Evolutionary conservation across 2,888 invertebrate species (phyloP), one percentile per base, ranked within the genome.

Genomic region (Papilio gigon): DNA sequence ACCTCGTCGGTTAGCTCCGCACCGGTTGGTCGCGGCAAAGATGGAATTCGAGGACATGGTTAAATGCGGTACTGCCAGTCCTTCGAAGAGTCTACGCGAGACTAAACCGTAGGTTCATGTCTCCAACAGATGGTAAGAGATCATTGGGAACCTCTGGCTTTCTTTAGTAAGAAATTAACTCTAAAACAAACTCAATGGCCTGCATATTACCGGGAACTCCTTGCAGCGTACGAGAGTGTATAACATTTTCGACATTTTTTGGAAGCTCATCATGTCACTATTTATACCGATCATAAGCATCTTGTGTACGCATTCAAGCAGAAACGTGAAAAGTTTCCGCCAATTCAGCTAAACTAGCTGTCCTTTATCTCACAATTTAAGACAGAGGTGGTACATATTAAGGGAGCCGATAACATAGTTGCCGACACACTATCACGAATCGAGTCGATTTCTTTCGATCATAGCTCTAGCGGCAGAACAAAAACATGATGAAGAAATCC

Each of bases 191-290:
- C 62, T 1, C 4, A 40, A 14, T 72, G 72, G 73, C 73, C 73
- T 3, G 73, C 74, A 0, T 76, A 75, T 56, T 72, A 76, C 37
- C 27, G 74, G 1, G 74, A 74, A 53, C 63, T 76, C 0, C 42
- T 77, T 2, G 71, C 70, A 0, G 64, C 75, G 0, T 74, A 75
- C 56, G 68, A 74, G 64, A 65, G 63, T 20, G 73, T 75, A 11
- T 73, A 76, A 12, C 73, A 77, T 60, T 76, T 76, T 35, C 68
- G 74, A 1, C 68, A 78, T 27, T 67, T 77, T 9, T 12, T 75
- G 1, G 75, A 74, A 25, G 70, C 47, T 0, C 70, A 71, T 17
- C 71, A 73, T n/a, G 42, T 59, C 0, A 72, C 68, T 0, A 74
- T 73, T 2, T 75, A 65, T n/a, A 75, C 74, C 0, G 74, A 74